Evolutionary conservation across 30 jellyfish, hydroid and myxozoan genomes (phyloP).

Genomic region (Chrysaora quinquecirrha): DNA sequence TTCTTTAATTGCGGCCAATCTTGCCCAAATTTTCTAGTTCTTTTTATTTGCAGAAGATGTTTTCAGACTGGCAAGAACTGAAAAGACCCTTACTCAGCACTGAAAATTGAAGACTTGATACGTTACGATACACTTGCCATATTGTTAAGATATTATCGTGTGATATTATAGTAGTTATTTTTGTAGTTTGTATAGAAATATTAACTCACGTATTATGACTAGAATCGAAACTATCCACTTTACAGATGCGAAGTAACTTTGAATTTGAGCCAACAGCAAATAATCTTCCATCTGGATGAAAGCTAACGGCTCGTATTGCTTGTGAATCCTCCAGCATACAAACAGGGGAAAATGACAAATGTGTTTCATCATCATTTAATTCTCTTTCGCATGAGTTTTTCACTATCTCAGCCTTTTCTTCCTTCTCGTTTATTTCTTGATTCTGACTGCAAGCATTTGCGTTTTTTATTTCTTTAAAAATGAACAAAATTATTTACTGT

Average conservation of each 20-base stretch:
- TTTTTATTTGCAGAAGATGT: too few relatives aligned
- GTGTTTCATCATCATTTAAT: slow-evolving; percentile 19
- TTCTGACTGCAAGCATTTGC: slow-evolving; percentile 49
- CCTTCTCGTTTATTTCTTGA: slow-evolving; percentile 27
- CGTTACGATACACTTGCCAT: too few relatives aligned
- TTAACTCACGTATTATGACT: not conserved
- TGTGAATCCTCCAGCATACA: slow-evolving; percentile 83
- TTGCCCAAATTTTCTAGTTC: too few relatives aligned
- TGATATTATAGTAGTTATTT: too few relatives aligned
- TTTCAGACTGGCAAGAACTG: too few relatives aligned
- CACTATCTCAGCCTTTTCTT: slow-evolving; percentile 20
- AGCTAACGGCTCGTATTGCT: slow-evolving; percentile 89
- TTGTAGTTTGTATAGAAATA: too few relatives aligned
- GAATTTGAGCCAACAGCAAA: slow-evolving; percentile 92
- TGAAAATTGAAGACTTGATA: too few relatives aligned
- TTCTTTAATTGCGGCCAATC: too few relatives aligned
- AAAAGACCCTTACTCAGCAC: too few relatives aligned
- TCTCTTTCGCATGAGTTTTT: not conserved
- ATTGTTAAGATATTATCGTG: too few relatives aligned
- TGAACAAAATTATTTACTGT: too few relatives aligned
- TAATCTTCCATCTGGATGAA: slow-evolving; percentile 86
- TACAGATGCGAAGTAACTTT: slow-evolving; percentile 79
- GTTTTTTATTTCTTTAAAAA: slow-evolving; percentile 49
- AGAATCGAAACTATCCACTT: slow-evolving; percentile 6
- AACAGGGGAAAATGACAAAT: slow-evolving; percentile 61